These are phyloP conservation scores for Sarcophilus harrisii DNA, from an alignment of 2,797 vertebrate genomes.

Conservation along the genomic window DNA sequence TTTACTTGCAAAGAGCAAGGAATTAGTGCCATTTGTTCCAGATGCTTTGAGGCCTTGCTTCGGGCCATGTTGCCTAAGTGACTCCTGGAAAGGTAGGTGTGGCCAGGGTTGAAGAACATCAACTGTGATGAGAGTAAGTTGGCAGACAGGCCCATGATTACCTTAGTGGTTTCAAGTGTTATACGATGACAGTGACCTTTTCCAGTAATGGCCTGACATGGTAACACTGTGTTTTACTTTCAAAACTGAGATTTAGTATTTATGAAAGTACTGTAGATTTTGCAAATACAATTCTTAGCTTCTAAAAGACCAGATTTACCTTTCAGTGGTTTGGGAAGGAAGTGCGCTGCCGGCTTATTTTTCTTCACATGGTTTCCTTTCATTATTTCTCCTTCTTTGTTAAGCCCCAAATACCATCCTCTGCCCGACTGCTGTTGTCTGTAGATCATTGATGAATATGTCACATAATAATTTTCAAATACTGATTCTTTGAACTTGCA, in stretches of 20 bases:
- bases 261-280: not conserved
- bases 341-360: slow-evolving; percentile 98
- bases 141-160: slow-evolving; percentile 16
- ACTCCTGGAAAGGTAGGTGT: not conserved
- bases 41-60: not conserved
- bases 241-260: slow-evolving; percentile 38
- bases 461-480: slow-evolving; percentile 99
- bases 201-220: slow-evolving; percentile 1
- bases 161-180: not conserved
- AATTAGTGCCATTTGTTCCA: not conserved
- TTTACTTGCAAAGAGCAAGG: not conserved
- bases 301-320: slow-evolving; percentile 85
- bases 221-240: slow-evolving; percentile 35
- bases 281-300: not conserved
- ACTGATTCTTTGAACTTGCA: slow-evolving; percentile 99
- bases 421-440: slow-evolving; percentile 98
- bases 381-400: slow-evolving; percentile 99
- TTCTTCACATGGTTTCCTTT: slow-evolving; percentile 99
- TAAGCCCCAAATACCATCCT: slow-evolving; percentile 99
- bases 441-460: slow-evolving; percentile 99
- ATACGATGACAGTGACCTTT: slow-evolving; percentile 27
- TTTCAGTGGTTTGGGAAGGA: slow-evolving; percentile 99
- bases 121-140: slow-evolving; percentile 18
- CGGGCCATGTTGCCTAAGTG: not conserved
- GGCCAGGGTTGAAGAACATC: not conserved